Percentiles rank a stretch among this genome's conserved stretches.
These are phyloP conservation scores for Cyanistes caeruleus DNA, from an alignment of 2,113 vertebrate genomes.

Conservation along the genomic window DNA sequence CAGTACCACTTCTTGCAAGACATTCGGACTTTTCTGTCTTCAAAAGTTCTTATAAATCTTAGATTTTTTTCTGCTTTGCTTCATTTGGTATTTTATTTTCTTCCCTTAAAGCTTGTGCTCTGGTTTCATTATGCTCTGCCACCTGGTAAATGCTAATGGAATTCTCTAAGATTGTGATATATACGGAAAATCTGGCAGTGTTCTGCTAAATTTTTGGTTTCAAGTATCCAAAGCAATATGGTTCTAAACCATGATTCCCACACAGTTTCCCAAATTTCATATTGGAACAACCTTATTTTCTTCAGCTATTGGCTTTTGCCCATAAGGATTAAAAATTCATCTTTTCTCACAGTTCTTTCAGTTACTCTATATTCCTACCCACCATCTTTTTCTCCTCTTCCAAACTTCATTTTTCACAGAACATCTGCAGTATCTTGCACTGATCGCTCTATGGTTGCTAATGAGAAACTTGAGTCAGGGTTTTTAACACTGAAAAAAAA, in stretches of 20 bases:
- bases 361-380: slow-evolving; percentile 5
- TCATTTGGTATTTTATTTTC: background rate
- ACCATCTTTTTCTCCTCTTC: slow-evolving; percentile 18
- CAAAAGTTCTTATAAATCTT: background rate
- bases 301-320: slow-evolving; percentile 16
- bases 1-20: background rate
- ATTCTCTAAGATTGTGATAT: slow-evolving; percentile 18
- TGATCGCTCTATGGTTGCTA: slow-evolving; percentile 14
- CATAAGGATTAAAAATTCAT: slow-evolving; percentile 9
- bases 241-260: background rate
- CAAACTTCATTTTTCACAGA: slow-evolving; percentile 52
- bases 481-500: slow-evolving; percentile 25
- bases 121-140: slow-evolving; percentile 34
- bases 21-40: background rate
- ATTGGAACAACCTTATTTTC: slow-evolving; percentile 7
- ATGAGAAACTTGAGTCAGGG: slow-evolving; percentile 18
- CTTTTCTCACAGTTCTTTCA: slow-evolving; percentile 28
- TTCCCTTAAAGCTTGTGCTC: background rate
- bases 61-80: background rate
- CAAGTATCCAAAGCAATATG: slow-evolving; percentile 23
- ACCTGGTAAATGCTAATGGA: slow-evolving; percentile 44
- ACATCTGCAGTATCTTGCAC: slow-evolving; percentile 49
- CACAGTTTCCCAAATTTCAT: slow-evolving; percentile 12
- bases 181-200: slow-evolving; percentile 4
- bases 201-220: slow-evolving; percentile 6